These are phyloP conservation scores for Heterodera schachtii DNA, from an alignment of 1,140 invertebrate species.

Conservation along the genomic window DNA sequence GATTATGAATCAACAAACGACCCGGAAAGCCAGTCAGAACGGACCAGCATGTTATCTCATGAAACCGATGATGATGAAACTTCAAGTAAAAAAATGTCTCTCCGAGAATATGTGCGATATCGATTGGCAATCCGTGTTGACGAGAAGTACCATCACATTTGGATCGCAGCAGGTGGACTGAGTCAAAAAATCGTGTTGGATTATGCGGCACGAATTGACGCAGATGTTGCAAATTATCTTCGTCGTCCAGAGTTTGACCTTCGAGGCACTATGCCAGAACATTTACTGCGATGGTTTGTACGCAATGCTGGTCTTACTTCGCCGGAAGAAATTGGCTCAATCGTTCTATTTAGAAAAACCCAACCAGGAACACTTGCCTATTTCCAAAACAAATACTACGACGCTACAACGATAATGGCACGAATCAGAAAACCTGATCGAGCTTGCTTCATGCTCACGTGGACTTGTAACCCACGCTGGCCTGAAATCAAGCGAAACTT, in stretches of 20 bases:
- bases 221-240: background rate
- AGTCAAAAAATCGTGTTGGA: conserved; percentile 1
- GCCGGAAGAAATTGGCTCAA: no score
- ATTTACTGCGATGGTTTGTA: background rate
- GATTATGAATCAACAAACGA: background rate
- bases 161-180: background rate
- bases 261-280: background rate
- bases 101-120: conserved; percentile 7
- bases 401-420: background rate
- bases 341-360: no score
- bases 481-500: no score
- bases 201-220: conserved; percentile 4
- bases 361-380: no score
- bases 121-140: background rate
- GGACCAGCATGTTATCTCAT: background rate
- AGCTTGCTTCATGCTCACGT: no score
- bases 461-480: no score
- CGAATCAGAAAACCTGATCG: no score
- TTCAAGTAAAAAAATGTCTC: background rate
- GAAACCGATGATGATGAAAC: no score
- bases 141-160: background rate
- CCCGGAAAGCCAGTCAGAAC: no score
- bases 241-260: background rate
- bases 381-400: no score
- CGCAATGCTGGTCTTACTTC: no score